Evolutionary conservation across 2,888 invertebrate species (phyloP).

Genomic region (Rhyacophila evoluta): DNA sequence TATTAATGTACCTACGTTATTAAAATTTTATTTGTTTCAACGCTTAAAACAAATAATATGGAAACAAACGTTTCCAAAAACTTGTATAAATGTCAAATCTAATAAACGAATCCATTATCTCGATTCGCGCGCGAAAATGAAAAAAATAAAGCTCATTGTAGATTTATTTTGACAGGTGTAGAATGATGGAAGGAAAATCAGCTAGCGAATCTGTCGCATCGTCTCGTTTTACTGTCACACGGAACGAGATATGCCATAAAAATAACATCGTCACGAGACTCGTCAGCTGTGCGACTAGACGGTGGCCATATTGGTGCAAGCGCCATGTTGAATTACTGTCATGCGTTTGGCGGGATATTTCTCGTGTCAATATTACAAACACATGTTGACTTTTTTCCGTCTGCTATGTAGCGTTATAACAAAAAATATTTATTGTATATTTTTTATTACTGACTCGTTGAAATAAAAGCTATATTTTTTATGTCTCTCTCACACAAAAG

Average conservation of each 20-base stretch:
- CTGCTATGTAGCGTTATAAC: no score
- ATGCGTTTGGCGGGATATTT: not conserved
- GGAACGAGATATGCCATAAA: not conserved
- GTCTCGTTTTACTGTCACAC: not conserved
- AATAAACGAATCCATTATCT: not conserved
- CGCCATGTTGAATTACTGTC: constrained; percentile 17
- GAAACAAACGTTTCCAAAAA: not conserved
- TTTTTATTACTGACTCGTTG: no score
- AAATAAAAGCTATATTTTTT: no score
- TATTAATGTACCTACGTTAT: no score
- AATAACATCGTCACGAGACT: not conserved
- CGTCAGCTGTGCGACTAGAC: constrained; percentile 6
- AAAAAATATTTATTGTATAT: no score
- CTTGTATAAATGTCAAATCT: not conserved
- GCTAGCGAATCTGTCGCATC: not conserved
- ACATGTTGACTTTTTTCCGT: no score
- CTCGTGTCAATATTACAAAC: not conserved
- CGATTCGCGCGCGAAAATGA: not conserved
- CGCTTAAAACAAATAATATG: not conserved
- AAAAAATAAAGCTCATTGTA: not conserved
- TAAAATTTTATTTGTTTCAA: no score
- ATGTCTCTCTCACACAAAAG: no score
- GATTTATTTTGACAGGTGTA: constrained; percentile 6
- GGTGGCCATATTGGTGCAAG: not conserved
- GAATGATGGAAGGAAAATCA: not conserved